Evolutionary conservation across 2,113 vertebrate species (phyloP).

Genomic region (Psilopsiagon aymara): DNA sequence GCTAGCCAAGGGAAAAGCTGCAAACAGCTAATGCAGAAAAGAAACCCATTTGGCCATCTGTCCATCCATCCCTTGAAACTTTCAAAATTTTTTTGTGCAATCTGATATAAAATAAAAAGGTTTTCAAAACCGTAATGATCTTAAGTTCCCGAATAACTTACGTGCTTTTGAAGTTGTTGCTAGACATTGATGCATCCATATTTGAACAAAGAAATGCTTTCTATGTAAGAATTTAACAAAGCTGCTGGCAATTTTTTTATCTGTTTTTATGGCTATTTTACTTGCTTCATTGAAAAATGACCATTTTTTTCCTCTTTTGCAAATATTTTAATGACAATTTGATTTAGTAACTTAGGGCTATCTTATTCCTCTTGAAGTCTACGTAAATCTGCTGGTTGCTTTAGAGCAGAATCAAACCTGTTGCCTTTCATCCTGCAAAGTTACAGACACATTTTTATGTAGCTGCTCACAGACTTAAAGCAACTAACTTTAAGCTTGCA

Average conservation of each 20-base stretch:
- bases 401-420: neutral
- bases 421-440: neutral
- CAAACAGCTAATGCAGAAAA: neutral
- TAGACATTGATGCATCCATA: neutral
- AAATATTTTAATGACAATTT: neutral
- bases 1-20: neutral
- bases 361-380: neutral
- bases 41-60: neutral
- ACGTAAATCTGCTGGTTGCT: neutral
- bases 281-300: neutral
- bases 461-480: neutral
- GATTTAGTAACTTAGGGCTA: neutral
- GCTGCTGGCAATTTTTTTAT: neutral
- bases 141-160: neutral
- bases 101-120: neutral
- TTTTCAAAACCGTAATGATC: neutral
- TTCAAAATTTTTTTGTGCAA: neutral
- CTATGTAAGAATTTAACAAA: neutral
- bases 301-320: neutral
- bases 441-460: neutral
- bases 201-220: neutral
- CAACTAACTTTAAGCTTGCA: neutral
- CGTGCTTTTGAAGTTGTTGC: neutral
- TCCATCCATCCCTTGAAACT: neutral
- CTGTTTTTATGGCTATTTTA: neutral